phyloP scores from a whole-genome alignment of 2,888 invertebrate genomes.

The Falcaria lacertinaria region DNA sequence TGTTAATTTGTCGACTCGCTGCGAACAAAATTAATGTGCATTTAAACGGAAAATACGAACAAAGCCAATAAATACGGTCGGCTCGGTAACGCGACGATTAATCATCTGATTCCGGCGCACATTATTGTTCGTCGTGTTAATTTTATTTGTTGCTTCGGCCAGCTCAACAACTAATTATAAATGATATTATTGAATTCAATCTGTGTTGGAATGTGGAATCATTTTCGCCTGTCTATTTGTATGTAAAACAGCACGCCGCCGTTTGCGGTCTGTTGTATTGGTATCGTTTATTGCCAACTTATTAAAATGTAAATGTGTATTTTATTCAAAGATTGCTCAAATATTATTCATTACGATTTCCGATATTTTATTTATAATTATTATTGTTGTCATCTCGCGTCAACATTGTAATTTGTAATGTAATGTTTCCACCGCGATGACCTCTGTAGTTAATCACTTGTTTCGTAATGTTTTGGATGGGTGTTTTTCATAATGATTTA shows the following conservation, averaged over 20 bases:
- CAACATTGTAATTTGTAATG: slow-evolving; percentile 28
- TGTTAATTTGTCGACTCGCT: slow-evolving; percentile 72
- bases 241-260: slow-evolving; percentile 37
- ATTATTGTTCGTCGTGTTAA: slow-evolving; percentile 73
- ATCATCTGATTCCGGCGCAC: slow-evolving; percentile 62
- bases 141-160: slow-evolving; percentile 65
- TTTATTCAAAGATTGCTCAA: slow-evolving; percentile 50
- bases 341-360: slow-evolving; percentile 35
- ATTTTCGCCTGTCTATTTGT: slow-evolving; percentile 53
- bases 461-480: too few relatives aligned
- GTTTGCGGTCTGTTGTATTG: slow-evolving; percentile 42
- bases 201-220: slow-evolving; percentile 60
- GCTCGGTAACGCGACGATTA: slow-evolving; percentile 59
- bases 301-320: slow-evolving; percentile 55
- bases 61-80: slow-evolving; percentile 65
- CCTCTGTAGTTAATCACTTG: slow-evolving; percentile 16
- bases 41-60: slow-evolving; percentile 72
- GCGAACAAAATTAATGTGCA: slow-evolving; percentile 74
- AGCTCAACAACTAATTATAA: slow-evolving; percentile 68
- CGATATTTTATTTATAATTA: slow-evolving; percentile 32
- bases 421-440: slow-evolving; percentile 20
- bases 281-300: slow-evolving; percentile 48
- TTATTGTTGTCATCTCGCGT: slow-evolving; percentile 29
- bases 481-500: too few relatives aligned
- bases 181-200: slow-evolving; percentile 61